Percentiles rank a stretch among this genome's conserved stretches.
Conservation (phyloP, 92 coral and sea anemone genomes). For the Phenganax stokvisi region DNA sequence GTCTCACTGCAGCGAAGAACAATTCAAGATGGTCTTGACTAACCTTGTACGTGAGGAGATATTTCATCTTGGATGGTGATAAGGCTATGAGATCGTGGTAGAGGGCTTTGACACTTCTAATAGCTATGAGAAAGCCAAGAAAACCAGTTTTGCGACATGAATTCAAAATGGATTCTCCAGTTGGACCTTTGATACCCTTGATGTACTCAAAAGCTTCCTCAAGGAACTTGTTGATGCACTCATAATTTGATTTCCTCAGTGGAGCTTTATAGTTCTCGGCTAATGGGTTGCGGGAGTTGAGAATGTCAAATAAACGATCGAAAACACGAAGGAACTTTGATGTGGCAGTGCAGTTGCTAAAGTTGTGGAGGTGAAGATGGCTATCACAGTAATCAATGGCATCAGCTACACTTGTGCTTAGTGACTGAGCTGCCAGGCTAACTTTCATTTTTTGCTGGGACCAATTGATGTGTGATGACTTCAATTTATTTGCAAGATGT, state of each 20-base stretch:
- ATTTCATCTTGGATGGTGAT: not conserved
- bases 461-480: conserved; percentile 28
- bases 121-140: no score
- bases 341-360: not conserved
- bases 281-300: conserved; percentile 9
- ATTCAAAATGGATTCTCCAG: no score
- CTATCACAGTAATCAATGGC: conserved; percentile 13
- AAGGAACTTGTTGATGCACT: not conserved
- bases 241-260: not conserved
- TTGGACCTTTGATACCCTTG: no score
- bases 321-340: conserved; percentile 20
- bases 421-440: conserved; percentile 20
- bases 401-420: not conserved
- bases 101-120: not conserved
- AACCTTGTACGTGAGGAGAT: conserved; percentile 6
- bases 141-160: no score
- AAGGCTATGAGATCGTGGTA: not conserved
- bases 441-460: conserved; percentile 27
- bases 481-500: conserved; percentile 27
- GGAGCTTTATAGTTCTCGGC: conserved; percentile 22
- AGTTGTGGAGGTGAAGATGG: conserved; percentile 13
- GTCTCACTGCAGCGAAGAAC: not conserved
- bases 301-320: conserved; percentile 20
- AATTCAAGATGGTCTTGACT: conserved; percentile 9
- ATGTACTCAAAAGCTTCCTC: no score